Percentiles rank a stretch among this genome's conserved stretches.
These are phyloP conservation scores for Idris sp. DNA, from an alignment of 1,140 invertebrate genomes.

Conservation along the genomic window DNA sequence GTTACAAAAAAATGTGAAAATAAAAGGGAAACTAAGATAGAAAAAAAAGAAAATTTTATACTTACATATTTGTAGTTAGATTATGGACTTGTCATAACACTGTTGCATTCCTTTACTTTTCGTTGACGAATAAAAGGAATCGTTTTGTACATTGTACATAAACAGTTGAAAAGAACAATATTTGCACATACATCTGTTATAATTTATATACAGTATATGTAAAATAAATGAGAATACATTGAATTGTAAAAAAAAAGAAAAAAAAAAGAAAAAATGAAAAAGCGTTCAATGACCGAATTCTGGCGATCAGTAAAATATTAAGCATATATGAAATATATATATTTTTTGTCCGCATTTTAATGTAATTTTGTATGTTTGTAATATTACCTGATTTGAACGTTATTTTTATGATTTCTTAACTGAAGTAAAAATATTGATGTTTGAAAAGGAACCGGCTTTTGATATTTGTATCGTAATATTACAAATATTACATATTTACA, in stretches of 20 bases:
- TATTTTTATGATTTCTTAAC: slow-evolving; percentile 38
- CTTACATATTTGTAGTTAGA: slow-evolving; percentile 40
- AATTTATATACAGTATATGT: slow-evolving; percentile 47
- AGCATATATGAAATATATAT: slow-evolving; percentile 34
- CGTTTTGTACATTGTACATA: slow-evolving; percentile 59
- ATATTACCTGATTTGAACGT: slow-evolving; percentile 27
- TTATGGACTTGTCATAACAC: slow-evolving; percentile 33
- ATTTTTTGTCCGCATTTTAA: slow-evolving; percentile 37
- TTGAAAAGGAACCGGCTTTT: slow-evolving; percentile 1
- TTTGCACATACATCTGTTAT: slow-evolving; percentile 42
- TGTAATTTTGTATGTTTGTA: slow-evolving; percentile 55
- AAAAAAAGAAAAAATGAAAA: slow-evolving; percentile 13
- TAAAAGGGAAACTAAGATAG: slow-evolving; percentile 18
- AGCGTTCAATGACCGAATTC: slow-evolving; percentile 10
- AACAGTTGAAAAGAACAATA: slow-evolving; percentile 36
- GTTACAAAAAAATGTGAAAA: slow-evolving; percentile 2
- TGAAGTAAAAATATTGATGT: slow-evolving; percentile 36
- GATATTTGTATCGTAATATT: slow-evolving; percentile 34
- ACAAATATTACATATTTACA: slow-evolving; percentile 34
- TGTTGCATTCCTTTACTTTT: slow-evolving; percentile 54
- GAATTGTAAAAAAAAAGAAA: slow-evolving; percentile 33
- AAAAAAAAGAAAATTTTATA: slow-evolving; percentile 38
- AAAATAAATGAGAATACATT: slow-evolving; percentile 22
- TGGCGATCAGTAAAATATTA: slow-evolving; percentile 11
- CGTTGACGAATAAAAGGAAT: slow-evolving; percentile 20